Percentiles rank a stretch among this genome's conserved stretches.
phyloP scores from a whole-genome alignment of 2,888 invertebrate species.

The Apodemia hepburni region DNA sequence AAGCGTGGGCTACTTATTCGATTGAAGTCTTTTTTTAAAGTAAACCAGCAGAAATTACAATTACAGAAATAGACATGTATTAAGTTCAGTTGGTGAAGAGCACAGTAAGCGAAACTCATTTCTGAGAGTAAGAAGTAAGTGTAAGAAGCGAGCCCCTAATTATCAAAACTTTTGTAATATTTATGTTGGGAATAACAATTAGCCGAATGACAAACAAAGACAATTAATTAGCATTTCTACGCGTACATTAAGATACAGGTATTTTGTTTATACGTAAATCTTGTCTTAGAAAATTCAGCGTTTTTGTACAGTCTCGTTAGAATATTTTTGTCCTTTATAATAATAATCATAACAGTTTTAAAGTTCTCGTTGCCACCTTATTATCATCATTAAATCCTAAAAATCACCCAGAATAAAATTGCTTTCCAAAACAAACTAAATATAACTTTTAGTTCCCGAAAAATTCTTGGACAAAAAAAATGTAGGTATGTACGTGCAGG shows the following conservation, averaged over 20 bases:
- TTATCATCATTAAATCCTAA: no score
- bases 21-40: no score
- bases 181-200: not conserved
- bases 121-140: not conserved
- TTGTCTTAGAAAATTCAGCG: conserved; percentile 2
- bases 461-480: no score
- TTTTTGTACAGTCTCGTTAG: not conserved
- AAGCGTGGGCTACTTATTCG: no score
- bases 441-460: no score
- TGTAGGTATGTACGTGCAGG: no score
- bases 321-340: not conserved
- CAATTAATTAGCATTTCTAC: conserved; percentile 12
- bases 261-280: conserved; percentile 8
- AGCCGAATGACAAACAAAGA: conserved; percentile 9
- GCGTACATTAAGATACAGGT: not conserved
- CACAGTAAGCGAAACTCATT: not conserved
- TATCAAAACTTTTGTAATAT: not conserved
- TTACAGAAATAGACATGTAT: no score
- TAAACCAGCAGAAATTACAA: no score
- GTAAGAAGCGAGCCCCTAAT: not conserved
- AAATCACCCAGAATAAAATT: no score
- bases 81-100: not conserved
- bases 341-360: no score
- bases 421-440: no score
- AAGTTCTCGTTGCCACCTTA: no score